A percentile compares a stretch with the other conserved stretches of the same genome.
Conservation (phyloP, 92 coral and sea anemone species). For the Diadumene lineata region DNA sequence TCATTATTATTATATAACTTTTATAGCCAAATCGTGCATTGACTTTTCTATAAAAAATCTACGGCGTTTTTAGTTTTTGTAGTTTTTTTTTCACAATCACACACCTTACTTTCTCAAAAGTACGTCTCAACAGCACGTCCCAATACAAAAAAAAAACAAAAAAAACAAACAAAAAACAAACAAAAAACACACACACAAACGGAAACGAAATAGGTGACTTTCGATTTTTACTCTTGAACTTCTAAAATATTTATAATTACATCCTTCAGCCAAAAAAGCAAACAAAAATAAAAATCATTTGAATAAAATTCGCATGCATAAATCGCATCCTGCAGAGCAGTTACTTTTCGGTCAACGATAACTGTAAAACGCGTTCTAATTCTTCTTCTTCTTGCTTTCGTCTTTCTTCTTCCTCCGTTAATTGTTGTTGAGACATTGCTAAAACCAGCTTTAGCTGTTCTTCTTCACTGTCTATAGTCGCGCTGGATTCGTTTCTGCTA, state of each 20-base stretch:
- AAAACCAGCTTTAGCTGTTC: conserved; percentile 90
- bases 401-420: conserved; percentile 67
- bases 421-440: conserved; percentile 88
- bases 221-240: background rate
- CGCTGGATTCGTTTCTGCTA: conserved; percentile 28
- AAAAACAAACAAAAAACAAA: no score
- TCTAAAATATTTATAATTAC: background rate
- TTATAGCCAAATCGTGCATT: no score
- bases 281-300: conserved; percentile 5
- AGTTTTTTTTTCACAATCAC: no score
- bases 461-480: conserved; percentile 45
- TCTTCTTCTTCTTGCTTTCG: conserved; percentile 85
- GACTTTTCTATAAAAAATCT: no score
- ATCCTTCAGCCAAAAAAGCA: background rate
- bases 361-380: conserved; percentile 65
- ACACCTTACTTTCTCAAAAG: no score
- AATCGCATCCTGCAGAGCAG: background rate
- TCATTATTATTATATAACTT: no score
- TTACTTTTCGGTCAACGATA: conserved; percentile 86
- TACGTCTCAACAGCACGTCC: no score
- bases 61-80: no score
- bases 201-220: background rate
- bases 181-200: background rate
- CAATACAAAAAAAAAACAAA: no score
- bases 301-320: background rate